phyloP scores from a whole-genome alignment of 2,888 invertebrate genomes.

The Amiota mariae region DNA sequence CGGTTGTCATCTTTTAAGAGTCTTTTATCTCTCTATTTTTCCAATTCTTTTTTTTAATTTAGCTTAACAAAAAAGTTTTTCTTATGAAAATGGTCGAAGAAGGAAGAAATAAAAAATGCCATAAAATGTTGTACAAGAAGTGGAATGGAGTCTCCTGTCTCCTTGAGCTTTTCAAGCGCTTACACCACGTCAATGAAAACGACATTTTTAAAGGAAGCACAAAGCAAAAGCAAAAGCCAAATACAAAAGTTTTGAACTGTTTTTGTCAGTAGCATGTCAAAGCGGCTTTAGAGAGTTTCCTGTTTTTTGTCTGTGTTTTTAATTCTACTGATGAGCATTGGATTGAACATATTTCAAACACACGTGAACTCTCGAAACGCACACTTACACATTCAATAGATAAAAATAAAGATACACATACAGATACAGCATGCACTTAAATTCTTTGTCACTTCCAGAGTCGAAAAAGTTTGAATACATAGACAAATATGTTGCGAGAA shows the following conservation, averaged over 20 bases:
- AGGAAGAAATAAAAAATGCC: neutral
- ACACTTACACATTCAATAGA: neutral
- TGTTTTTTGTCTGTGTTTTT: slow-evolving; percentile 8
- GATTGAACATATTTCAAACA: neutral
- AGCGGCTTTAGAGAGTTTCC: neutral
- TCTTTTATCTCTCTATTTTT: neutral
- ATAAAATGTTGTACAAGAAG: neutral
- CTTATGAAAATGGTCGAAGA: neutral
- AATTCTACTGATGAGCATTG: slow-evolving; percentile 5
- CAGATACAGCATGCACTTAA: neutral
- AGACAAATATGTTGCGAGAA: too few species aligned
- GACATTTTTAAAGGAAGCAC: neutral
- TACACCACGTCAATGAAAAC: neutral
- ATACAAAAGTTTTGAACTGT: slow-evolving; percentile 11
- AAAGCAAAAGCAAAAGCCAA: neutral
- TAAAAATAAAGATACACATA: neutral
- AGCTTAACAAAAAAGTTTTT: neutral
- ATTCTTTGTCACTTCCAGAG: neutral
- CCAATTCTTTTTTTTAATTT: neutral
- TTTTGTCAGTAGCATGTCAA: neutral
- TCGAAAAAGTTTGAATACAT: too few species aligned
- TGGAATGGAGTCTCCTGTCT: neutral
- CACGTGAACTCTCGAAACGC: neutral
- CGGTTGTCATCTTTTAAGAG: neutral
- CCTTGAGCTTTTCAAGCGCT: neutral